phyloP scores from a whole-genome alignment of 1,140 invertebrate species.

The Tetranychus urticae region DNA sequence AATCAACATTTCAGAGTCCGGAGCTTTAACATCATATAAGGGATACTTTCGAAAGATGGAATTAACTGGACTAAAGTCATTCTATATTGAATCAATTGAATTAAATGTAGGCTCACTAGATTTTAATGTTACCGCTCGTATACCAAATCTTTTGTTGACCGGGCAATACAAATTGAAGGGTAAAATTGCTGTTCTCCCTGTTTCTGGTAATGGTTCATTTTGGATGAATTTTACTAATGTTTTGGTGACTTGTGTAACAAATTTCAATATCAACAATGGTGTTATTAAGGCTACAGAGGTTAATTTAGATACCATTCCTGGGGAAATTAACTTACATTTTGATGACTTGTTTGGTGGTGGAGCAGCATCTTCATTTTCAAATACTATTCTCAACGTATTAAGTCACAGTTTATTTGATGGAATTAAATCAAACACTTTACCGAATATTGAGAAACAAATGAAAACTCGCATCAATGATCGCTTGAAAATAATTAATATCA shows the following conservation, averaged over 20 bases:
- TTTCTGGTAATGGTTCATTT: constrained; percentile 12
- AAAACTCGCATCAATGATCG: constrained; percentile 6
- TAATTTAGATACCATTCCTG: constrained; percentile 2
- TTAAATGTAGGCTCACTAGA: constrained; percentile 10
- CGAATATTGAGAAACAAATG: constrained; percentile 4
- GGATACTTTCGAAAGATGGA: constrained; percentile 7
- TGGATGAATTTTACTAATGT: constrained; percentile 13
- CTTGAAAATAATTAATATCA: constrained; percentile 1
- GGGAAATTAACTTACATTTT: constrained; percentile 9
- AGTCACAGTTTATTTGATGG: constrained; percentile 10
- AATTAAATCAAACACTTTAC: constrained; percentile 8
- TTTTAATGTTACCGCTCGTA: constrained; percentile 3
- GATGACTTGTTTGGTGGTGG: constrained; percentile 12
- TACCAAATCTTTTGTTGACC: constrained; percentile 7
- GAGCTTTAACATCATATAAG: constrained; percentile 1
- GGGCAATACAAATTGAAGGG: constrained; percentile 12
- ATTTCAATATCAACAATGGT: background rate
- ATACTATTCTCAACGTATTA: constrained; percentile 10
- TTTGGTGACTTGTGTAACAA: background rate
- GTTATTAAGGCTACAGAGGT: constrained; percentile 2
- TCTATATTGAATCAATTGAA: constrained; percentile 6
- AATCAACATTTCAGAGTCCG: constrained; percentile 8
- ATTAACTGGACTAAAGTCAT: constrained; percentile 7
- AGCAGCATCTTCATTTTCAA: constrained; percentile 2
- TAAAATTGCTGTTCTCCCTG: constrained; percentile 7